Conservation (phyloP, 2,888 invertebrate genomes). For the Drosophila subquinaria region DNA sequence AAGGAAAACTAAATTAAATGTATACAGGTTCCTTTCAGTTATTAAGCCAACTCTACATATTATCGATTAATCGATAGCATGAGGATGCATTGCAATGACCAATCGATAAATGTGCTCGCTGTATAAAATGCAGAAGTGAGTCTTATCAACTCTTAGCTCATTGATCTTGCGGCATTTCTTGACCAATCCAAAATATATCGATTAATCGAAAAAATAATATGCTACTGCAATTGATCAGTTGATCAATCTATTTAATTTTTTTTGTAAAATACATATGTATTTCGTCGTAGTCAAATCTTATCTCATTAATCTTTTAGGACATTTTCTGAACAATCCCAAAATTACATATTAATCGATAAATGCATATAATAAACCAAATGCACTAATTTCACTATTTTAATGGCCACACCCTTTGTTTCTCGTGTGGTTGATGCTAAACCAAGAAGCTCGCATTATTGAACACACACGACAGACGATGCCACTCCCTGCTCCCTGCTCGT, state of each 20-base stretch:
- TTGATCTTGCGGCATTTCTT: background rate
- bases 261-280: background rate
- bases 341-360: background rate
- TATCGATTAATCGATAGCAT: too few relatives aligned
- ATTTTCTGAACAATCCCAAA: background rate
- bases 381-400: constrained; percentile 3
- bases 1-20: too few relatives aligned
- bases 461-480: constrained; percentile 65
- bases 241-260: too few relatives aligned
- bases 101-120: background rate
- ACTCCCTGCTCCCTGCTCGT: constrained; percentile 1
- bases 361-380: background rate
- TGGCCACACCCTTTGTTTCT: constrained; percentile 28
- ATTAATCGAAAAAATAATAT: background rate
- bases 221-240: too few relatives aligned
- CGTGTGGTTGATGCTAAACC: constrained; percentile 20
- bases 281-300: background rate
- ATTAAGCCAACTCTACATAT: too few relatives aligned
- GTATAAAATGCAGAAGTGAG: background rate
- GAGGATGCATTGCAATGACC: background rate
- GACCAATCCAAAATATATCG: background rate
- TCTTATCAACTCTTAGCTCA: background rate
- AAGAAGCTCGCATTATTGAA: constrained; percentile 69
- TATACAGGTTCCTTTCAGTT: too few relatives aligned
- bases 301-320: background rate